Percentiles rank a stretch among this genome's conserved stretches.
Conservation (phyloP, 64 coral and sea anemone genomes). For the Stichodactyla helianthus region DNA sequence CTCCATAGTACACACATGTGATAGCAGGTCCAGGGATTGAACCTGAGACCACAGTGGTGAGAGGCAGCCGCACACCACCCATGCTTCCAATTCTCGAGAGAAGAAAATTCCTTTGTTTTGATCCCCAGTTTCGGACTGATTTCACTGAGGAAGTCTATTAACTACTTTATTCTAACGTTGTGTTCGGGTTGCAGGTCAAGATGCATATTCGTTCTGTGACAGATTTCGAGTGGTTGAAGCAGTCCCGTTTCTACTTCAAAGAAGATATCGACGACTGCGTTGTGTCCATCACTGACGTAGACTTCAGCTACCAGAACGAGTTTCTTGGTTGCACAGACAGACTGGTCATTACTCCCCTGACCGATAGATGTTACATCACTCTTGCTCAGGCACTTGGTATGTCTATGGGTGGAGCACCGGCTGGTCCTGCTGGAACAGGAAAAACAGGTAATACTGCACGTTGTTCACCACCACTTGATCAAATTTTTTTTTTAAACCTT, state of each 20-base stretch:
- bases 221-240: slow-evolving; percentile 95
- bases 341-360: slow-evolving; percentile 87
- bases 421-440: slow-evolving; percentile 90
- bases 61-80: no score
- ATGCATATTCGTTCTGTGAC: slow-evolving; percentile 82
- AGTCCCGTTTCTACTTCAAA: slow-evolving; percentile 94
- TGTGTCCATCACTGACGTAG: slow-evolving; percentile 89
- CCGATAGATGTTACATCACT: slow-evolving; percentile 92
- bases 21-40: no score
- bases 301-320: slow-evolving; percentile 96
- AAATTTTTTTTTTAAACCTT: not conserved
- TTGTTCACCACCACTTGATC: not conserved
- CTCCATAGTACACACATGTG: no score
- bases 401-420: slow-evolving; percentile 94
- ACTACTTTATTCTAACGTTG: not conserved
- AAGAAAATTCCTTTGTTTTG: no score
- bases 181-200: slow-evolving; percentile 47
- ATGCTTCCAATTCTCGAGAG: no score
- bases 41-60: no score
- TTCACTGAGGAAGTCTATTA: no score
- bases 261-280: slow-evolving; percentile 92
- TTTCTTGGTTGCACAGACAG: slow-evolving; percentile 86
- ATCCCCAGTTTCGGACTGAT: no score
- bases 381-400: slow-evolving; percentile 88
- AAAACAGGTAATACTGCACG: slow-evolving; percentile 55